A percentile compares a stretch with the other conserved stretches of the same genome.
Conservation (phyloP, 2,888 invertebrate species). For the Cheilosia vulpina region DNA sequence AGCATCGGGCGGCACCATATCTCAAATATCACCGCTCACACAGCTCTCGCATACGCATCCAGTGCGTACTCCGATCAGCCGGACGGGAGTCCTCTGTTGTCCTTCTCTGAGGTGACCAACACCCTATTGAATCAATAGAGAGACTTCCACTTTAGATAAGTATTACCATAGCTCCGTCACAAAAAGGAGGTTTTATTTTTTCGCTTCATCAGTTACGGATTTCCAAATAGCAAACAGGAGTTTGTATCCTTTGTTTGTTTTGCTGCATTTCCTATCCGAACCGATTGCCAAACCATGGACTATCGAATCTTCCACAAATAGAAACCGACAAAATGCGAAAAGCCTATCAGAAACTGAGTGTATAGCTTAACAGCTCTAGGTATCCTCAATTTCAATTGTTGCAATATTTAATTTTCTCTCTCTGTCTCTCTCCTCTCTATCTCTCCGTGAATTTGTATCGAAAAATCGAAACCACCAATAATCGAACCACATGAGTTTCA, state of each 20-base stretch:
- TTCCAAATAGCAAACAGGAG: slow-evolving; percentile 3
- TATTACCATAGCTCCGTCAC: not conserved
- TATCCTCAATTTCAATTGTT: slow-evolving; percentile 34
- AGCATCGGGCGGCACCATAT: slow-evolving; percentile 79
- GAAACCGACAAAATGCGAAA: slow-evolving; percentile 73
- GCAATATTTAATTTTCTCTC: slow-evolving; percentile 56
- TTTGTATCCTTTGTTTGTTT: not conserved
- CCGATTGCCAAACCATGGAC: slow-evolving; percentile 83
- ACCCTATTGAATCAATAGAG: slow-evolving; percentile 88
- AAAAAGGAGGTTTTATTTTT: slow-evolving; percentile 1
- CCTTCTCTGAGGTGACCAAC: slow-evolving; percentile 92
- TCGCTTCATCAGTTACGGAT: slow-evolving; percentile 32
- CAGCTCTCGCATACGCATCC: slow-evolving; percentile 84
- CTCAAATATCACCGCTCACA: slow-evolving; percentile 84
- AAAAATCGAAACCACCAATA: slow-evolving; percentile 64
- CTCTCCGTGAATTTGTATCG: slow-evolving; percentile 54
- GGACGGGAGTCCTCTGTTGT: slow-evolving; percentile 89
- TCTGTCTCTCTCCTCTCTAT: slow-evolving; percentile 6
- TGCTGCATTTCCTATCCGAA: slow-evolving; percentile 53
- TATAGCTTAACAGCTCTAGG: not conserved
- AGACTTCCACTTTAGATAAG: too few relatives aligned
- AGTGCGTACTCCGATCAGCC: slow-evolving; percentile 84
- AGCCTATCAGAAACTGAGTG: slow-evolving; percentile 49
- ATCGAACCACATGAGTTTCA: slow-evolving; percentile 69
- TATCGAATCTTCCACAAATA: slow-evolving; percentile 82